These are phyloP conservation scores for Phymorhynchus buccinoides DNA, from an alignment of 1,140 invertebrate species.

Conservation along the genomic window DNA sequence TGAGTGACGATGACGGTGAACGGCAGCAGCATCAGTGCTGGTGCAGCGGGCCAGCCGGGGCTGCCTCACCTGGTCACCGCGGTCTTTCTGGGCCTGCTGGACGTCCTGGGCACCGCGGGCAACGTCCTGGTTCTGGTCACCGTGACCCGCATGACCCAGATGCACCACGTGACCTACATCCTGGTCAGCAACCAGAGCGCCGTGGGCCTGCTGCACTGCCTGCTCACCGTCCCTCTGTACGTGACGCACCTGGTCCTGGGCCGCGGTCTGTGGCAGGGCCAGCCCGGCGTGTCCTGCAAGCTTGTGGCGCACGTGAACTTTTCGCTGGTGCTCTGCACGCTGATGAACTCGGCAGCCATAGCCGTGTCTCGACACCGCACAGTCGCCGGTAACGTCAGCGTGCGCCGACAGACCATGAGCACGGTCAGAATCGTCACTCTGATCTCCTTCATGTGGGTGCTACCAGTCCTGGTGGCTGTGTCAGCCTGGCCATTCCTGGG, in stretches of 20 bases:
- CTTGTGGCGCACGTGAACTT: constrained; percentile 35
- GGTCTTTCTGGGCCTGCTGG: constrained; percentile 30
- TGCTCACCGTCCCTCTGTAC: constrained; percentile 28
- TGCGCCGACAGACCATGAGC: background rate
- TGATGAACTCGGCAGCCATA: constrained; percentile 27
- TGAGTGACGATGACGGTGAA: too few relatives aligned
- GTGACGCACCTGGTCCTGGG: constrained; percentile 6
- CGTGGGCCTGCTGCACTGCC: constrained; percentile 26
- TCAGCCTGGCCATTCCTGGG: constrained; percentile 33
- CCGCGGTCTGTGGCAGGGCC: background rate
- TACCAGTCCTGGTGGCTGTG: constrained; percentile 24
- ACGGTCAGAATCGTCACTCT: background rate
- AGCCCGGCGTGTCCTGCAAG: background rate
- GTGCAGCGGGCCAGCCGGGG: background rate
- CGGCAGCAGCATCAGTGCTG: background rate
- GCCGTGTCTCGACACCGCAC: constrained; percentile 20
- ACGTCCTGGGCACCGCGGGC: constrained; percentile 15
- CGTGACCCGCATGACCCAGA: constrained; percentile 17
- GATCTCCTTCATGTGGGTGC: constrained; percentile 34
- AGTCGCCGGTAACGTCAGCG: background rate
- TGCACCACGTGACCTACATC: constrained; percentile 25
- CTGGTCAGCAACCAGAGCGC: constrained; percentile 36
- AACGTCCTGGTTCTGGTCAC: constrained; percentile 26
- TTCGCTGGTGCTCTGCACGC: constrained; percentile 4
- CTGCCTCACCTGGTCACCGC: background rate